Percentiles rank a stretch among this genome's conserved stretches.
Conservation (phyloP, 2,888 invertebrate species). For the Eucera pruinosa region DNA sequence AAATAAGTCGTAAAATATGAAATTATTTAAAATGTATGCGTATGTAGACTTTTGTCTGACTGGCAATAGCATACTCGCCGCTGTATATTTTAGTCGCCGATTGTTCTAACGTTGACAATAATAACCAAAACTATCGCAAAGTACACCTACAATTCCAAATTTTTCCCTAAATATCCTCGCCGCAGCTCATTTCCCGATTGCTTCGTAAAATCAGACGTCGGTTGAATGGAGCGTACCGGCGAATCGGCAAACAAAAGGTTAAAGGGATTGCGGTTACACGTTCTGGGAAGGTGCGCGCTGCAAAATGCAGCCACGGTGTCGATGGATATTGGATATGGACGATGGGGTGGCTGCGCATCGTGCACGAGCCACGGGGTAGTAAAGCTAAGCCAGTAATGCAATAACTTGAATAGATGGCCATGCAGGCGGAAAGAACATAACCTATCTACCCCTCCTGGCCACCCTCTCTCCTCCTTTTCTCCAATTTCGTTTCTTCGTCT, state of each 20-base stretch:
- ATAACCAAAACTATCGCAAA: too few relatives aligned
- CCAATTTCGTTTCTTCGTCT: conserved; percentile 38
- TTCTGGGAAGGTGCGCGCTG: conserved; percentile 78
- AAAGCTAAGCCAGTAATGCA: conserved; percentile 83
- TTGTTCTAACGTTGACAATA: too few relatives aligned
- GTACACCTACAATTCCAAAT: too few relatives aligned
- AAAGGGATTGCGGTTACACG: conserved; percentile 73
- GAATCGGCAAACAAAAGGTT: conserved; percentile 54
- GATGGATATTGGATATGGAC: conserved; percentile 78
- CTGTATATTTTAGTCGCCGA: too few relatives aligned
- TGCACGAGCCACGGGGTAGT: conserved; percentile 67
- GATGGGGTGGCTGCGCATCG: conserved; percentile 70
- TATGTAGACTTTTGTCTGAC: too few relatives aligned
- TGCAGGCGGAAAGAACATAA: conserved; percentile 81
- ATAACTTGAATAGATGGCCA: conserved; percentile 82
- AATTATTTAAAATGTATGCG: too few relatives aligned
- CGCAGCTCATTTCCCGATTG: not conserved
- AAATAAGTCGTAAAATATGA: too few relatives aligned
- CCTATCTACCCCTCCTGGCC: conserved; percentile 57
- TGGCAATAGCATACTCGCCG: too few relatives aligned
- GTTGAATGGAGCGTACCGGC: not conserved
- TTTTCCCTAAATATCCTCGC: too few relatives aligned
- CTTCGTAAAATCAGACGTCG: not conserved
- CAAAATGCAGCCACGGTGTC: conserved; percentile 72
- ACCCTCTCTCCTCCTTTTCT: conserved; percentile 19